These are phyloP conservation scores for Drosophila punjabiensis DNA, from an alignment of 1,140 invertebrate species.

Conservation along the genomic window DNA sequence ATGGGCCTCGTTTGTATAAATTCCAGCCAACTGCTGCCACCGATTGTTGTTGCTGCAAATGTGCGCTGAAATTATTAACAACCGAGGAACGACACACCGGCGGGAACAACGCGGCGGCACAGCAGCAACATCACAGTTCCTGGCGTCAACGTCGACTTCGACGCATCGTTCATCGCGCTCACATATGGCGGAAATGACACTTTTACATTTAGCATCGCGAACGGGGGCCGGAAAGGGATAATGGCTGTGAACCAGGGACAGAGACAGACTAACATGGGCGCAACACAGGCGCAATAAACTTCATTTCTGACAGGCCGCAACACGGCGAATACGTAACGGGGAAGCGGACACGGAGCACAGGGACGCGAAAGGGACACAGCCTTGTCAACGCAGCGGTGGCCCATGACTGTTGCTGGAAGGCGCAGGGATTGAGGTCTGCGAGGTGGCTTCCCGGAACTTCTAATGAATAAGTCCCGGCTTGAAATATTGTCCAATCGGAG, in stretches of 20 bases:
- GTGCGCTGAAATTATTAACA: slow-evolving; percentile 77
- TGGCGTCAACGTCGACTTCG: slow-evolving; percentile 53
- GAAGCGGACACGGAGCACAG: not conserved
- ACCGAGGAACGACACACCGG: slow-evolving; percentile 25
- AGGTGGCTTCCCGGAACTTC: slow-evolving; percentile 21
- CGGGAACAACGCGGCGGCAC: slow-evolving; percentile 34
- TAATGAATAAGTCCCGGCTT: slow-evolving; percentile 69
- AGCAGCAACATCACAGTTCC: slow-evolving; percentile 20
- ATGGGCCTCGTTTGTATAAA: slow-evolving; percentile 81
- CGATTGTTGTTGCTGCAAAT: slow-evolving; percentile 59
- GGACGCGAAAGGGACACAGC: slow-evolving; percentile 42
- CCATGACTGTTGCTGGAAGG: slow-evolving; percentile 27
- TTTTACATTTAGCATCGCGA: slow-evolving; percentile 73
- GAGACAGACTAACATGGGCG: slow-evolving; percentile 31
- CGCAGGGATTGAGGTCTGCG: slow-evolving; percentile 2
- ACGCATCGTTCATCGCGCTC: slow-evolving; percentile 81
- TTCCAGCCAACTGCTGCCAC: slow-evolving; percentile 61
- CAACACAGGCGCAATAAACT: slow-evolving; percentile 79
- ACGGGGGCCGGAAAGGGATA: slow-evolving; percentile 16
- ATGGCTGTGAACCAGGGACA: not conserved
- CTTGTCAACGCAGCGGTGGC: slow-evolving; percentile 75
- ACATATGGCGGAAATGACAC: slow-evolving; percentile 83
- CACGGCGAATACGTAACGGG: slow-evolving; percentile 57
- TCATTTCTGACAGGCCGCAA: slow-evolving; percentile 79
- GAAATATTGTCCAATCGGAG: slow-evolving; percentile 56